These are phyloP conservation scores for Centrocercus urophasianus DNA, from an alignment of 2,113 vertebrate species.

Conservation along the genomic window DNA sequence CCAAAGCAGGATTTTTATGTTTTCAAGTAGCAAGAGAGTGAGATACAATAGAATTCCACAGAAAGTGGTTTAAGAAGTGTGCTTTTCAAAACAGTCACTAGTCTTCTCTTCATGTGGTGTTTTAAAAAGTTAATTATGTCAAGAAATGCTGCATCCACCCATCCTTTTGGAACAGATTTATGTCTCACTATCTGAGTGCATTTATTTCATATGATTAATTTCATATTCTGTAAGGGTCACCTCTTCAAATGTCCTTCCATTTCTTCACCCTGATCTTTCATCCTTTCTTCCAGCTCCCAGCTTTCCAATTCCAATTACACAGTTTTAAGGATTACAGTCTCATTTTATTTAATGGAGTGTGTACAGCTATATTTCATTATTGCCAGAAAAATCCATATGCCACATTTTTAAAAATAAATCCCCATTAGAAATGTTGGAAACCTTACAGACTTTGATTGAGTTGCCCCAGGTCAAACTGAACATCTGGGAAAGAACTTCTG, in stretches of 20 bases:
- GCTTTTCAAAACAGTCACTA: not conserved
- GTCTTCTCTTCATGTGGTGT: not conserved
- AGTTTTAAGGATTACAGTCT: constrained; percentile 46
- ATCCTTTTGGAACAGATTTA: not conserved
- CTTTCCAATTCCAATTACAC: not conserved
- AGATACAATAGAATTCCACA: not conserved
- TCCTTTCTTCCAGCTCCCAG: not conserved
- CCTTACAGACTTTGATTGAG: constrained; percentile 81
- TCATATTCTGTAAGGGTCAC: not conserved
- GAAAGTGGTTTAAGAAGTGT: not conserved
- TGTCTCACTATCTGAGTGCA: not conserved
- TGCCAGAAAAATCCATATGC: constrained; percentile 81
- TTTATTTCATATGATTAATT: not conserved
- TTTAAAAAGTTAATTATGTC: not conserved
- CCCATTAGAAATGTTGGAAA: constrained; percentile 77
- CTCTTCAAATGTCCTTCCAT: not conserved
- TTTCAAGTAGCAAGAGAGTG: not conserved
- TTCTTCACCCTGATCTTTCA: not conserved
- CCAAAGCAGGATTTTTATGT: not conserved
- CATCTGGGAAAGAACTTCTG: constrained; percentile 81
- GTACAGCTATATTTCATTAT: constrained; percentile 59
- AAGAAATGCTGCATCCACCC: not conserved
- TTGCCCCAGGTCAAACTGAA: constrained; percentile 81
- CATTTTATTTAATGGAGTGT: constrained; percentile 68
- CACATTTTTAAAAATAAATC: constrained; percentile 76